Percentiles rank a stretch among this genome's conserved stretches.
Evolutionary conservation across 2,113 vertebrate species (phyloP).

Genomic region (Phalacrocorax brasilianus): DNA sequence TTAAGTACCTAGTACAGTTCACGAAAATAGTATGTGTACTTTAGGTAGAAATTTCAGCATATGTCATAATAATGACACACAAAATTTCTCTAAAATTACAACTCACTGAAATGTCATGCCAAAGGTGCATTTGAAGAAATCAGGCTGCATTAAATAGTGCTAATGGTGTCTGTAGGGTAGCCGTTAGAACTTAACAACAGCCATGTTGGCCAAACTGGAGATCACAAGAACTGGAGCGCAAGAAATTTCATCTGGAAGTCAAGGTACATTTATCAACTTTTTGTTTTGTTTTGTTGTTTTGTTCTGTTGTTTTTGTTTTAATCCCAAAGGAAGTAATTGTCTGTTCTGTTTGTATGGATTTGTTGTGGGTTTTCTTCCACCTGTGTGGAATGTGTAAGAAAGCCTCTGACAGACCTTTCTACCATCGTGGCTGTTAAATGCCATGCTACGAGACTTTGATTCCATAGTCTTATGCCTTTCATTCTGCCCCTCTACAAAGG

Average conservation of each 20-base stretch:
- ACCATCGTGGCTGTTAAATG: background rate
- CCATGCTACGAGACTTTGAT: background rate
- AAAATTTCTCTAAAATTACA: background rate
- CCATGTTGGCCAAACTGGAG: accelerated
- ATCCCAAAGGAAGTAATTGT: background rate
- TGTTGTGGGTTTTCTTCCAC: background rate
- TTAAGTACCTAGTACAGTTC: background rate
- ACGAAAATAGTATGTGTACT: background rate
- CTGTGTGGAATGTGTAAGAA: background rate
- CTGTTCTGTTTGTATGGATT: background rate
- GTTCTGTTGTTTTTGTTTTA: background rate
- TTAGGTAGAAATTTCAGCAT: background rate
- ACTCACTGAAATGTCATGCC: background rate
- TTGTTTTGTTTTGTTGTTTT: background rate
- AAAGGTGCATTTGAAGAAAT: background rate
- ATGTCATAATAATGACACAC: background rate
- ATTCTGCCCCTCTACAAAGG: background rate
- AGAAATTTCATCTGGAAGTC: background rate
- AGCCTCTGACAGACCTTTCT: background rate
- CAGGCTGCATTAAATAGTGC: accelerated
- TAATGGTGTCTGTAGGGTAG: background rate
- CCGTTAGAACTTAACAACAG: background rate
- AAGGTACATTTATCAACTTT: background rate
- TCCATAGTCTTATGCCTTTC: background rate
- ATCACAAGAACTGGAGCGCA: background rate